Evolutionary conservation across 1,140 invertebrate genomes (phyloP), one percentile per base, ranked within the genome.

Genomic region (Zophobas atratus): DNA sequence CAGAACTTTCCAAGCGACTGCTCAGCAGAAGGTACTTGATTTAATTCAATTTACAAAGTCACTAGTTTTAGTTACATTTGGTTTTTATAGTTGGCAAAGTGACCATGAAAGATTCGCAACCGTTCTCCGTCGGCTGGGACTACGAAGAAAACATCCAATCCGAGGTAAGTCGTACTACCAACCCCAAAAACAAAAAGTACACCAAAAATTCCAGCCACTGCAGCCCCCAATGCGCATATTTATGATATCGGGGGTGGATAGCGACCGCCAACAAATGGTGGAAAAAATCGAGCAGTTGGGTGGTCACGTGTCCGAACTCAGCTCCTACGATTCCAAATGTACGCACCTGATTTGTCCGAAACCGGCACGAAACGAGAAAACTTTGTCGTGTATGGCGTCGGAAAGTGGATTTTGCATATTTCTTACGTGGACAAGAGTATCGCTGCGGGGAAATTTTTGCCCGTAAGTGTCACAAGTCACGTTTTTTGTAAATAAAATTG

Each of bases 351-450:
- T 98, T 35, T 93, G 94, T 76, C 86, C 91, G 33, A 91, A 90
- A 77, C 92, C 93, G 0, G 89, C 90, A 8, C 91, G 95, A 79
- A 97, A 95, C 84, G 96, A 98, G 88, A 97, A 97, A 87, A 91
- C 94, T 86, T 88, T 98, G 1, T 92, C 92, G 1, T 93, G 92
- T 80, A 91, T 98, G 46, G 96, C 96, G 0, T 89, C 93, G 96
- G 97, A 35, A 94, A 95, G 83, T 97, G 95, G 96, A 89, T 98
- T 1, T 85, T 98, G 4, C 93, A 96, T 83, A 90, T 91, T 1
- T 90, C 91, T 0, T 98, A 96, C 83, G 86, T 97, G 4, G 89
- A 92, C 6, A 89, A 92, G 55, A 95, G 92, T 70, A 84, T 90
- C 32, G 84, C 88, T 39, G 88, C 89, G 8, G 91, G 91, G 0